phyloP scores from a whole-genome alignment of 2,888 invertebrate species.

The Tryphoninae sp. region DNA sequence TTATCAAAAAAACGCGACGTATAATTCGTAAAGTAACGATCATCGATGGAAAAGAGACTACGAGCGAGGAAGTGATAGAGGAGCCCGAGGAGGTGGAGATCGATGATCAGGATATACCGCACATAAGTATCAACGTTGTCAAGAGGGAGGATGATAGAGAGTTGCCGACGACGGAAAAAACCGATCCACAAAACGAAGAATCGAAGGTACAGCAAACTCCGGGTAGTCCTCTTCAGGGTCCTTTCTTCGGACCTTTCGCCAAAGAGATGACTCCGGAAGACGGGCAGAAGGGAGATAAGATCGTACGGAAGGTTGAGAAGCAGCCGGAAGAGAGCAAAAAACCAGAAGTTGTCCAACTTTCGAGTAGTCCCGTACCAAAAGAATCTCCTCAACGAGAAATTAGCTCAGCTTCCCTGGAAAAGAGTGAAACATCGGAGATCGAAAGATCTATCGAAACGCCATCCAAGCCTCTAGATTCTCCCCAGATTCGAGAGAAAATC shows the following conservation, averaged over 20 bases:
- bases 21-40: slow-evolving; percentile 90
- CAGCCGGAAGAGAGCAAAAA: slow-evolving; percentile 34
- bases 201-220: slow-evolving; percentile 50
- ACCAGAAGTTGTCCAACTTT: slow-evolving; percentile 45
- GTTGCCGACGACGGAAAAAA: slow-evolving; percentile 66
- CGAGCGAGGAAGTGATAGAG: slow-evolving; percentile 91
- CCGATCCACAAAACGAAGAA: not conserved
- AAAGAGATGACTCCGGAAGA: slow-evolving; percentile 67
- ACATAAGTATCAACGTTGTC: slow-evolving; percentile 87
- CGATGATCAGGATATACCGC: slow-evolving; percentile 87
- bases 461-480: not conserved
- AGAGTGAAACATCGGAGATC: slow-evolving; percentile 18
- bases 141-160: slow-evolving; percentile 83
- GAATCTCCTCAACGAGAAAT: not conserved
- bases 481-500: not conserved
- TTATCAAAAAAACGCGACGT: slow-evolving; percentile 88
- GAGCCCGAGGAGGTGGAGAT: slow-evolving; percentile 91
- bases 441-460: slow-evolving; percentile 25
- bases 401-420: not conserved
- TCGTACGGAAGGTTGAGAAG: slow-evolving; percentile 63
- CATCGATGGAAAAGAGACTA: slow-evolving; percentile 91
- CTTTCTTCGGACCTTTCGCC: slow-evolving; percentile 73
- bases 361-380: not conserved
- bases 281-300: slow-evolving; percentile 39
- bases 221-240: slow-evolving; percentile 69